These are phyloP conservation scores for Boloria selene DNA, from an alignment of 2,888 invertebrate genomes.

Conservation along the genomic window DNA sequence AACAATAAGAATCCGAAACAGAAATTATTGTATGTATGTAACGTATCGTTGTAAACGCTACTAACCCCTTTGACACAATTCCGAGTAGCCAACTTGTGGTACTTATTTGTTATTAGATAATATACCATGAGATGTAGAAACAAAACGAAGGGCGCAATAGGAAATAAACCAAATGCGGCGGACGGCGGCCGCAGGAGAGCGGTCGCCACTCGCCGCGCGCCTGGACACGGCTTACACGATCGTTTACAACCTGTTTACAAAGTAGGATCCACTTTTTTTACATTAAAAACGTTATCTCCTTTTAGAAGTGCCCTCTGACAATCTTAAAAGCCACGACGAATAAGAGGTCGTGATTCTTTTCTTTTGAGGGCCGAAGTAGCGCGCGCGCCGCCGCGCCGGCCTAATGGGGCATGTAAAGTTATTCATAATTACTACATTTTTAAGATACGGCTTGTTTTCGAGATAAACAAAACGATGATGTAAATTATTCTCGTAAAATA, in stretches of 20 bases:
- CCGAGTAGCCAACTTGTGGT: too few relatives aligned
- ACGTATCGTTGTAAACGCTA: too few relatives aligned
- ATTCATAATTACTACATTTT: constrained; percentile 59
- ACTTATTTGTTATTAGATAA: too few relatives aligned
- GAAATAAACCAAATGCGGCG: background rate
- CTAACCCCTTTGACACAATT: too few relatives aligned
- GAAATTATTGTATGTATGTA: too few relatives aligned
- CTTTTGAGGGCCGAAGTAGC: constrained; percentile 46
- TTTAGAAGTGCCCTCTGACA: constrained; percentile 69
- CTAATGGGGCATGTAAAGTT: constrained; percentile 65
- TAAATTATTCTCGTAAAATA: constrained; percentile 32
- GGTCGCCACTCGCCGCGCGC: constrained; percentile 20
- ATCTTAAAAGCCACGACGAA: constrained; percentile 64
- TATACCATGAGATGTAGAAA: background rate
- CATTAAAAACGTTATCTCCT: constrained; percentile 68
- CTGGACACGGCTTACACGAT: constrained; percentile 48
- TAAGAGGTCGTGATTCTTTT: constrained; percentile 52
- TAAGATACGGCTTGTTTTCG: constrained; percentile 34
- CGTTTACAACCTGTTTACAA: constrained; percentile 76
- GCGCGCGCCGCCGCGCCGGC: constrained; percentile 48
- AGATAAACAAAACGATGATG: constrained; percentile 35
- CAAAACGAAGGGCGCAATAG: background rate
- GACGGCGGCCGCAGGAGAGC: constrained; percentile 1
- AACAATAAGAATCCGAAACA: too few relatives aligned
- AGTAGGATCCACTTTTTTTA: constrained; percentile 64